phyloP scores from a whole-genome alignment of 1,140 invertebrate species.

The Hycleus cichorii region DNA sequence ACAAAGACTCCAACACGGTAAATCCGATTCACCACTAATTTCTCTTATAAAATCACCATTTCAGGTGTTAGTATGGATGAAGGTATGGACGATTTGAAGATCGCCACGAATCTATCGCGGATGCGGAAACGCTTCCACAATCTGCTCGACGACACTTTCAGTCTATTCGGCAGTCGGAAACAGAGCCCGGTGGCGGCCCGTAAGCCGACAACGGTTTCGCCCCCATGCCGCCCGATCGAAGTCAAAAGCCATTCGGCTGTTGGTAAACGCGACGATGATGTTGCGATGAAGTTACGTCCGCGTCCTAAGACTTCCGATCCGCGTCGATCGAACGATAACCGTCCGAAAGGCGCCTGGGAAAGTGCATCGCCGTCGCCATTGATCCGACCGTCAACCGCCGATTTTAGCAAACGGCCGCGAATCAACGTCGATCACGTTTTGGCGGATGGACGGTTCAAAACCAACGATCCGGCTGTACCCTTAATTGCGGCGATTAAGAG shows the following conservation, averaged over 20 bases:
- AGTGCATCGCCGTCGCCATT: constrained; percentile 38
- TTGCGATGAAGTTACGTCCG: constrained; percentile 15
- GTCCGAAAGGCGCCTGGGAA: constrained; percentile 44
- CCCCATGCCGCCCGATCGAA: constrained; percentile 20
- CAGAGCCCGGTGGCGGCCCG: constrained; percentile 39
- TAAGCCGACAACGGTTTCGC: constrained; percentile 2
- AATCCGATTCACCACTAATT: neutral
- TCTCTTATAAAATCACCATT: neutral
- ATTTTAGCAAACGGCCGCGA: constrained; percentile 34
- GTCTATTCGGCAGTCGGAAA: constrained; percentile 51
- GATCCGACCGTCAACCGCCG: constrained; percentile 48
- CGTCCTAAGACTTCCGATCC: constrained; percentile 41
- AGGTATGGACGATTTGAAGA: constrained; percentile 29
- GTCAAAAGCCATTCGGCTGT: constrained; percentile 44
- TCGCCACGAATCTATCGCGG: constrained; percentile 42
- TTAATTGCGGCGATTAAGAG: constrained; percentile 56
- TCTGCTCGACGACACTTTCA: constrained; percentile 60
- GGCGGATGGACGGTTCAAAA: constrained; percentile 43
- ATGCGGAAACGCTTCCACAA: constrained; percentile 58
- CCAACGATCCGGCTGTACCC: constrained; percentile 54
- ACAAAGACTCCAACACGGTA: constrained; percentile 40
- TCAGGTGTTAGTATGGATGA: constrained; percentile 34
- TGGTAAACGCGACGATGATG: constrained; percentile 33
- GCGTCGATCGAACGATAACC: constrained; percentile 8
- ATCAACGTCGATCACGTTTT: constrained; percentile 45